These are phyloP conservation scores for Andrena minutula DNA, from an alignment of 2,888 invertebrate genomes.

Conservation along the genomic window DNA sequence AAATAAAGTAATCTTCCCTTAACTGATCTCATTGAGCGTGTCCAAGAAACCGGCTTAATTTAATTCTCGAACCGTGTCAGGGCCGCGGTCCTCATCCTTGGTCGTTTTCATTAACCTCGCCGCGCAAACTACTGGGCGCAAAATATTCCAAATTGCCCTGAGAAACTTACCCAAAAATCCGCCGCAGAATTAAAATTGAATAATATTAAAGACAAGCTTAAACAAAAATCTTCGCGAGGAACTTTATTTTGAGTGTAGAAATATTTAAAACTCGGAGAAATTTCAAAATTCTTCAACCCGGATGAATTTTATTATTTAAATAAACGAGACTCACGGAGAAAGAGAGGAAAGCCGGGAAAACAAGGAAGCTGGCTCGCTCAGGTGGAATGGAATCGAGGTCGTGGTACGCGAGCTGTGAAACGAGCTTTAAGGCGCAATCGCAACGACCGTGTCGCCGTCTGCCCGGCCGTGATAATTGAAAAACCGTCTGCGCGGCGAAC, in stretches of 20 bases:
- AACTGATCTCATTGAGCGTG: conserved; percentile 48
- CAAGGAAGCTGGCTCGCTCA: conserved; percentile 37
- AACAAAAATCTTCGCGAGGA: no score
- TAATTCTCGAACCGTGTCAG: conserved; percentile 25
- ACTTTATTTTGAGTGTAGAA: no score
- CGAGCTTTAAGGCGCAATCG: conserved; percentile 50
- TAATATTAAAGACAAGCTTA: no score
- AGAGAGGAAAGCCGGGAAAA: conserved; percentile 5
- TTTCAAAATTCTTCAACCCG: no score
- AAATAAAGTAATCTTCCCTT: conserved; percentile 42
- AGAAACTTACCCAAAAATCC: no score
- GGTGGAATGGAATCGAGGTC: conserved; percentile 48
- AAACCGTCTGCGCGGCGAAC: conserved; percentile 3
- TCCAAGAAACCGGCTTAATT: conserved; percentile 49
- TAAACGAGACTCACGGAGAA: neutral
- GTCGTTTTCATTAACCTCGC: neutral
- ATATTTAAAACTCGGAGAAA: no score
- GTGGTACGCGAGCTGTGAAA: conserved; percentile 53
- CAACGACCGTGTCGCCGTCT: conserved; percentile 47
- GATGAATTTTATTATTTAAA: no score
- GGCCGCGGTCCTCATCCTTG: conserved; percentile 28
- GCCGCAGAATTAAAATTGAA: no score
- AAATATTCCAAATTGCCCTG: neutral
- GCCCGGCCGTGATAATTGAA: conserved; percentile 48
- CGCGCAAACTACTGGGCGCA: neutral